A percentile compares a stretch with the other conserved stretches of the same genome.
These are phyloP conservation scores for Cecropterus lyciades DNA, from an alignment of 1,140 invertebrate species.

Conservation along the genomic window DNA sequence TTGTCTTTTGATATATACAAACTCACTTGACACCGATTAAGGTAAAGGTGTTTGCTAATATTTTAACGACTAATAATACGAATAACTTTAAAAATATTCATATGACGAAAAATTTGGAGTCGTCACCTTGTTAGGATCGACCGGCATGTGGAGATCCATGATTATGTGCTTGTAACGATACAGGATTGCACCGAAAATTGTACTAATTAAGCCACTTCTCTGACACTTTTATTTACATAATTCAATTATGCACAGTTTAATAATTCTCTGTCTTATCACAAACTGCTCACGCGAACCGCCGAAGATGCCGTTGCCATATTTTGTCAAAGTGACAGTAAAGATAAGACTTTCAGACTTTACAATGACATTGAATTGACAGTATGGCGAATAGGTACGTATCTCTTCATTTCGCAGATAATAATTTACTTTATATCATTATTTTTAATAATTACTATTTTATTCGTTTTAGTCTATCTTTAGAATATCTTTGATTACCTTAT, in stretches of 20 bases:
- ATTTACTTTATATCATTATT: too few relatives aligned
- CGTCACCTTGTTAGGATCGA: slow-evolving; percentile 87
- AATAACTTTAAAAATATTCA: neutral
- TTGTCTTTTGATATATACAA: too few relatives aligned
- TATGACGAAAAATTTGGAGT: slow-evolving; percentile 12
- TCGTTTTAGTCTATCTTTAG: too few relatives aligned
- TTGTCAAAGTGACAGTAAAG: slow-evolving; percentile 39
- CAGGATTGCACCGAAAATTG: slow-evolving; percentile 15
- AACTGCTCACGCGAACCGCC: slow-evolving; percentile 18
- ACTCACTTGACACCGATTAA: neutral
- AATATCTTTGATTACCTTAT: too few relatives aligned
- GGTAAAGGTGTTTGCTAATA: neutral
- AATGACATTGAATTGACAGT: too few relatives aligned
- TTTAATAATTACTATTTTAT: too few relatives aligned
- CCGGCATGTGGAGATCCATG: slow-evolving; percentile 86
- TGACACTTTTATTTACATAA: slow-evolving; percentile 43
- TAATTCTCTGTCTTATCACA: slow-evolving; percentile 20
- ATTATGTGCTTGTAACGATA: slow-evolving; percentile 37
- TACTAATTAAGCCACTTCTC: slow-evolving; percentile 20
- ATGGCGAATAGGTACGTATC: too few relatives aligned
- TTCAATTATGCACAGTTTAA: slow-evolving; percentile 40
- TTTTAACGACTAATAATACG: neutral
- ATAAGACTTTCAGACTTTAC: too few relatives aligned
- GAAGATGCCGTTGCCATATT: slow-evolving; percentile 37
- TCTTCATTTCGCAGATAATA: too few relatives aligned